A percentile compares a stretch with the other conserved stretches of the same genome.
These are phyloP conservation scores for Callyntrura guangdongensis DNA, from an alignment of 2,888 invertebrate genomes.

Conservation along the genomic window DNA sequence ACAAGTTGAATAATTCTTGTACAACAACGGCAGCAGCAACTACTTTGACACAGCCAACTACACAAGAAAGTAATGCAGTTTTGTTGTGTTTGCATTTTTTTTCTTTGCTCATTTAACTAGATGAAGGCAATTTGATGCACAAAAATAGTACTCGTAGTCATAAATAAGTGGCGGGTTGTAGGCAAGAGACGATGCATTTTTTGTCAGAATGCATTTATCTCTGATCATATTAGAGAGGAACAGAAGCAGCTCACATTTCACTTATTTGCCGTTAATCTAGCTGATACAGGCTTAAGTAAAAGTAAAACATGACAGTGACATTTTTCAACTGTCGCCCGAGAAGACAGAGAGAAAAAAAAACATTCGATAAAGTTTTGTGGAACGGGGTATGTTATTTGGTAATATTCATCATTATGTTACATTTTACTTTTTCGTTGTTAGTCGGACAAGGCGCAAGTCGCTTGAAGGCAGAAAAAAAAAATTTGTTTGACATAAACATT, in stretches of 20 bases:
- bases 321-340: slow-evolving; percentile 4
- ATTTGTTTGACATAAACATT: not conserved
- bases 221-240: not conserved
- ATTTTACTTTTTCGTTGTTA: not conserved
- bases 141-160: slow-evolving; percentile 1
- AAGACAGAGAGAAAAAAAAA: not conserved
- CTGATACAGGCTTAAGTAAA: not conserved
- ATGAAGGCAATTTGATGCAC: not conserved
- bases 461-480: not conserved
- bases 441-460: not conserved
- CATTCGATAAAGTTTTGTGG: not conserved
- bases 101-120: slow-evolving; percentile 3
- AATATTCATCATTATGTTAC: not conserved
- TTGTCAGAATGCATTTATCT: slow-evolving; percentile 36
- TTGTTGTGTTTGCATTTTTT: not conserved
- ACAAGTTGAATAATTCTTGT: not conserved
- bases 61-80: slow-evolving; percentile 15
- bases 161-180: not conserved
- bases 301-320: not conserved
- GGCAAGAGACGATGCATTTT: not conserved
- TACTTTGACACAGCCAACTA: not conserved
- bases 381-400: too few species aligned
- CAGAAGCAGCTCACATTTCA: too few species aligned
- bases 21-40: not conserved
- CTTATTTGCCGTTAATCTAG: too few species aligned